Evolutionary conservation across 2,888 invertebrate genomes (phyloP).

Genomic region (Rhopalosiphum nymphaeae): DNA sequence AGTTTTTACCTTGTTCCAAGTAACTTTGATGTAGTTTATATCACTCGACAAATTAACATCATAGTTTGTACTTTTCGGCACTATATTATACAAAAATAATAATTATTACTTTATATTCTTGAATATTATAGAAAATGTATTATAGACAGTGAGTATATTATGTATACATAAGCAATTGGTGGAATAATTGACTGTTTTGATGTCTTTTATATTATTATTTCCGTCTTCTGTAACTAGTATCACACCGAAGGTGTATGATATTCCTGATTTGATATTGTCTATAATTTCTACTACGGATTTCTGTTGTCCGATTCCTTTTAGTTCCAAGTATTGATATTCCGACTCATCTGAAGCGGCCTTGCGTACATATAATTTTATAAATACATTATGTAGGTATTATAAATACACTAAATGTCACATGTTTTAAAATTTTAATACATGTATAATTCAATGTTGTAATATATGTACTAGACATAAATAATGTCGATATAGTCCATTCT

Average conservation of each 20-base stretch:
- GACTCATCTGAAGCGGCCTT: not conserved
- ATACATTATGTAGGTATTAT: too few relatives aligned
- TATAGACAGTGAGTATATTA: not conserved
- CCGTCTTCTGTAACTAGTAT: conserved; percentile 15
- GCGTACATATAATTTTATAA: not conserved
- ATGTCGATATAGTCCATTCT: not conserved
- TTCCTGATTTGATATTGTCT: not conserved
- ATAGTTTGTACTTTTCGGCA: not conserved
- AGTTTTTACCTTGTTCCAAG: conserved; percentile 27
- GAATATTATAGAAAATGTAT: not conserved
- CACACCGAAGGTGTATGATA: not conserved
- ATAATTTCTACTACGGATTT: not conserved
- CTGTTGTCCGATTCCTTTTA: not conserved
- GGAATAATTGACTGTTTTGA: not conserved
- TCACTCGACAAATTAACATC: not conserved
- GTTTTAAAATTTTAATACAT: not conserved
- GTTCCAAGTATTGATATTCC: not conserved
- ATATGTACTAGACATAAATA: not conserved
- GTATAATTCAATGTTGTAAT: not conserved
- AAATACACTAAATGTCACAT: too few relatives aligned
- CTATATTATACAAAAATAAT: not conserved
- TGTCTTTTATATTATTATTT: not conserved
- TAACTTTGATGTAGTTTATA: conserved; percentile 20
- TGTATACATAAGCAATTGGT: not conserved
- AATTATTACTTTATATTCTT: not conserved